These are phyloP conservation scores for Labroides dimidiatus DNA, from an alignment of 2,797 vertebrate genomes.

Conservation along the genomic window DNA sequence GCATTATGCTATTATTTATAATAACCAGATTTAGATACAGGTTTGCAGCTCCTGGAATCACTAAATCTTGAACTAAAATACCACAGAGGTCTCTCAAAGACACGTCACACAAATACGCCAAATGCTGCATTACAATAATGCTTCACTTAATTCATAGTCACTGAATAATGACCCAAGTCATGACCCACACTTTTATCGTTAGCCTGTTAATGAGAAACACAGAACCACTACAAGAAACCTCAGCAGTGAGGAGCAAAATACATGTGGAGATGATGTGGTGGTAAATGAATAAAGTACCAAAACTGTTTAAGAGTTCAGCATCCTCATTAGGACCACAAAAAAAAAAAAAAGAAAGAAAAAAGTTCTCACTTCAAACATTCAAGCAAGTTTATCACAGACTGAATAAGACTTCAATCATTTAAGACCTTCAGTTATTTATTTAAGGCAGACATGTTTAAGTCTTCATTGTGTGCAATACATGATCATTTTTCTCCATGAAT, in stretches of 20 bases:
- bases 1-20: slow-evolving; percentile 2
- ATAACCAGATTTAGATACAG: slow-evolving; percentile 18
- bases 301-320: slow-evolving; percentile 41
- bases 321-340: slow-evolving; percentile 50
- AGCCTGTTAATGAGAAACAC: slow-evolving; percentile 43
- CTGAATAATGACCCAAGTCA: slow-evolving; percentile 35
- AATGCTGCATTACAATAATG: slow-evolving; percentile 51
- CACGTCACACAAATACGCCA: slow-evolving; percentile 20
- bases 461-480: no score
- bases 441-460: neutral
- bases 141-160: slow-evolving; percentile 35
- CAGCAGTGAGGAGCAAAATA: slow-evolving; percentile 17
- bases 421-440: no score
- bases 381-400: slow-evolving; percentile 33
- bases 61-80: neutral
- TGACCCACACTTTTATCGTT: slow-evolving; percentile 41
- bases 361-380: slow-evolving; percentile 28
- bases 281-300: slow-evolving; percentile 41
- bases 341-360: no score
- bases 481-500: slow-evolving; percentile 3
- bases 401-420: slow-evolving; percentile 19
- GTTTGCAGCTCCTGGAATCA: slow-evolving; percentile 13
- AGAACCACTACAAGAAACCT: slow-evolving; percentile 20
- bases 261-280: slow-evolving; percentile 29
- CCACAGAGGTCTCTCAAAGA: slow-evolving; percentile 33